phyloP scores from a whole-genome alignment of 2,888 invertebrate species.

The Chamaedrilus cognettii region DNA sequence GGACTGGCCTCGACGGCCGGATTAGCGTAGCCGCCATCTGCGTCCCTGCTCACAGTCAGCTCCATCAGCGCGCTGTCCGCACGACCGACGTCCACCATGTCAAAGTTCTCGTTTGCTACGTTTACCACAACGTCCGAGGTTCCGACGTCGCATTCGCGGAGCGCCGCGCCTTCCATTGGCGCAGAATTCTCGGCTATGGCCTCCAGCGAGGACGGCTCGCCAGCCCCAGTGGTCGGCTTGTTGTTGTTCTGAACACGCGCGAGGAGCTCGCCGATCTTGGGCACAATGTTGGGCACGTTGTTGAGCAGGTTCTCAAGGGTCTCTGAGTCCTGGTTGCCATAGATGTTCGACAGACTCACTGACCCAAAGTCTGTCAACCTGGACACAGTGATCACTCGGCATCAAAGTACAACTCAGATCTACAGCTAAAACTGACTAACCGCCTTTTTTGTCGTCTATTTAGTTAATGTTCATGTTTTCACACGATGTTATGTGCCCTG shows the following conservation, averaged over 20 bases:
- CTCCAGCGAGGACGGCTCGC: slow-evolving; percentile 5
- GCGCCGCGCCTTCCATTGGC: background rate
- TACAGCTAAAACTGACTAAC: too few species aligned
- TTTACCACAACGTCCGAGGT: background rate
- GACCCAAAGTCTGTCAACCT: slow-evolving; percentile 30
- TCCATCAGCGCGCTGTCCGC: too few species aligned
- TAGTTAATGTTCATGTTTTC: too few species aligned
- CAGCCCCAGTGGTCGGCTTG: background rate
- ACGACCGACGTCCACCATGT: background rate
- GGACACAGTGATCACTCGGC: too few species aligned
- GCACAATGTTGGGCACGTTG: slow-evolving; percentile 17
- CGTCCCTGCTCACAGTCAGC: background rate
- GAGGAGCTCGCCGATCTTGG: slow-evolving; percentile 5
- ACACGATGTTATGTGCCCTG: too few species aligned
- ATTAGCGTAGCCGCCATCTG: slow-evolving; percentile 9
- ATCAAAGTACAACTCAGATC: too few species aligned
- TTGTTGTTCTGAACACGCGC: background rate
- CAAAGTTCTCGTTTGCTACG: background rate
- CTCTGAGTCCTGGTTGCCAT: slow-evolving; percentile 23
- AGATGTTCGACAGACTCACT: slow-evolving; percentile 19
- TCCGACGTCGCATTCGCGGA: background rate
- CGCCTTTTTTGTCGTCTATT: too few species aligned
- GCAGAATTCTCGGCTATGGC: slow-evolving; percentile 6
- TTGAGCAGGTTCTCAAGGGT: slow-evolving; percentile 14
- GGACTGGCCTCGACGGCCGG: background rate